phyloP scores from a whole-genome alignment of 2,113 vertebrate species.

The Okapia johnstoni region DNA sequence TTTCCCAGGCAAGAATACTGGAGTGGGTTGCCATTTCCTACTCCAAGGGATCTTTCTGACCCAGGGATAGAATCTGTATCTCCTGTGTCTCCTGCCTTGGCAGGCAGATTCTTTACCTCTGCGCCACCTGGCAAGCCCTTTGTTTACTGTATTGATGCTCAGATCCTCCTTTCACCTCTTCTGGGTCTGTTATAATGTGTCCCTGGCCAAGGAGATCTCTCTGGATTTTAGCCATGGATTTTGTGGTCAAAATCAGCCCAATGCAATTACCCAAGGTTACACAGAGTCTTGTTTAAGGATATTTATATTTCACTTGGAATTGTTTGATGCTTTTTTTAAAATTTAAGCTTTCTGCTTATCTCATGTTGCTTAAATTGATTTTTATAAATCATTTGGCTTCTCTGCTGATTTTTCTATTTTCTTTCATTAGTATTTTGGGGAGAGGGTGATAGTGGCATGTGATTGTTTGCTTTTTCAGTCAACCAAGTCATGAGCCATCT shows the following conservation, averaged over 20 bases:
- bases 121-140: neutral
- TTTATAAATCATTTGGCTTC: conserved; percentile 65
- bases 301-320: conserved; percentile 47
- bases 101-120: neutral
- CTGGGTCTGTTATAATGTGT: neutral
- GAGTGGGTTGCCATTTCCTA: neutral
- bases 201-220: neutral
- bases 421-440: conserved; percentile 55
- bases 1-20: neutral
- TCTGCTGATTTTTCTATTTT: conserved; percentile 65
- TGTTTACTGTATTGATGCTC: neutral
- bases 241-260: conserved; percentile 15
- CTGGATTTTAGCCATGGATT: conserved; percentile 36
- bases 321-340: neutral
- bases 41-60: neutral
- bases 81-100: neutral
- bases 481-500: neutral
- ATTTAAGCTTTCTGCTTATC: conserved; percentile 60
- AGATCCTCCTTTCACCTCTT: conserved; percentile 43
- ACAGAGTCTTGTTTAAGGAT: conserved; percentile 35
- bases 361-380: conserved; percentile 73
- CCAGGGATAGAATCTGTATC: neutral
- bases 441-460: neutral
- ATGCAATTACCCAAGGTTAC: conserved; percentile 51
- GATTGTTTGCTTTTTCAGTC: conserved; percentile 19